Conservation (phyloP, 2,113 vertebrate genomes). For the Canis aureus region DNA sequence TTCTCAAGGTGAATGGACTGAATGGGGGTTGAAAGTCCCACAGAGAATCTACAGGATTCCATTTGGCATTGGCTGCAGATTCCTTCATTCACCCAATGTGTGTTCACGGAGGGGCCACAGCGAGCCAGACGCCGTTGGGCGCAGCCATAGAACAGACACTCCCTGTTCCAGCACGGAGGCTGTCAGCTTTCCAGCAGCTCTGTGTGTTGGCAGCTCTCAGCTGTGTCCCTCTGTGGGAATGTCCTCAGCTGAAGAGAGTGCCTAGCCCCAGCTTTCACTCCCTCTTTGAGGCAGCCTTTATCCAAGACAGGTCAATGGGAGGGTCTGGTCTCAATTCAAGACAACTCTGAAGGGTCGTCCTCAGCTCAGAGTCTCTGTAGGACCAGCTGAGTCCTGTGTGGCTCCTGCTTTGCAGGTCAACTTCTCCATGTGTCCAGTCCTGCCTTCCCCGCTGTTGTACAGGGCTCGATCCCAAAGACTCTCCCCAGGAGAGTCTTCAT, state of each 20-base stretch:
- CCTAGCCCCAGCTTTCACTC: not conserved
- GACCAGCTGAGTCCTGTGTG: not conserved
- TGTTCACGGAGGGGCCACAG: not conserved
- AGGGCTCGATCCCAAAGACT: not conserved
- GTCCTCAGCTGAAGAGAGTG: not conserved
- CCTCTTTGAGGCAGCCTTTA: not conserved
- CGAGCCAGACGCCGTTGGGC: not conserved
- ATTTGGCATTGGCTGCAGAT: not conserved
- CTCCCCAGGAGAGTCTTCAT: not conserved
- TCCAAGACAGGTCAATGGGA: not conserved
- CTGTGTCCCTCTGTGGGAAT: not conserved
- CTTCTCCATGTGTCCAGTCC: not conserved
- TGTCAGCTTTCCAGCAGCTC: not conserved
- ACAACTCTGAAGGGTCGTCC: not conserved
- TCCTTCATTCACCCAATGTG: not conserved
- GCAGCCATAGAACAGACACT: fast-evolving
- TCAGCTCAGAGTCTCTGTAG: not conserved
- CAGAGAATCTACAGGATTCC: not conserved
- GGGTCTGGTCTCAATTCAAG: not conserved
- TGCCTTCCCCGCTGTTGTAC: fast-evolving
- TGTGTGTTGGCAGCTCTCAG: not conserved
- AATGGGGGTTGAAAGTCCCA: not conserved
- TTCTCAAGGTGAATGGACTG: not conserved
- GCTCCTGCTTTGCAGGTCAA: not conserved
- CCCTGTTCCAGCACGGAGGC: fast-evolving